Evolutionary conservation across 2,113 vertebrate species (phyloP).

Genomic region (Octodon degus): DNA sequence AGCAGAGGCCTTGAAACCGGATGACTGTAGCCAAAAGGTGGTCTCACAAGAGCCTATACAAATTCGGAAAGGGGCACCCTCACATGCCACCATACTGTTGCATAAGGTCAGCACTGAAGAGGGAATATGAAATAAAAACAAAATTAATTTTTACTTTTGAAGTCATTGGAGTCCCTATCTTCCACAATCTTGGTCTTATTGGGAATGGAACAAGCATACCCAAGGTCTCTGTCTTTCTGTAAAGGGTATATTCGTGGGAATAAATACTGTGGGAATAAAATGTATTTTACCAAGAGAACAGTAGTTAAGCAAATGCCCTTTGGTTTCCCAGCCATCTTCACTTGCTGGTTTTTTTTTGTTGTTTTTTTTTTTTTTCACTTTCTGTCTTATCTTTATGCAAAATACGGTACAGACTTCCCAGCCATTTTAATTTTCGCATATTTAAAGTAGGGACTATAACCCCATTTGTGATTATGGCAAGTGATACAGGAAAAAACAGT

Average conservation of each 20-base stretch:
- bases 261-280: neutral
- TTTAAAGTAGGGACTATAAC: neutral
- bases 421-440: neutral
- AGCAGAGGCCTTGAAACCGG: neutral
- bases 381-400: neutral
- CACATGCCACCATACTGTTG: neutral
- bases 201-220: neutral
- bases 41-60: neutral
- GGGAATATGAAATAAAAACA: slow-evolving; percentile 37
- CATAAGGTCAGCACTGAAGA: neutral
- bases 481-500: neutral
- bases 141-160: neutral
- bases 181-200: neutral
- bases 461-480: neutral
- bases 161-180: neutral
- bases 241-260: neutral
- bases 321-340: neutral
- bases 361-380: neutral
- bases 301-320: neutral
- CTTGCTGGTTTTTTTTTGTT: neutral
- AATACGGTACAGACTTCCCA: neutral
- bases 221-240: neutral
- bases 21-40: neutral
- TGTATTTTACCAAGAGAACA: neutral
- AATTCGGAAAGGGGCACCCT: neutral